Evolutionary conservation across 2,888 invertebrate genomes (phyloP).

Genomic region (Lithophane leautieri): DNA sequence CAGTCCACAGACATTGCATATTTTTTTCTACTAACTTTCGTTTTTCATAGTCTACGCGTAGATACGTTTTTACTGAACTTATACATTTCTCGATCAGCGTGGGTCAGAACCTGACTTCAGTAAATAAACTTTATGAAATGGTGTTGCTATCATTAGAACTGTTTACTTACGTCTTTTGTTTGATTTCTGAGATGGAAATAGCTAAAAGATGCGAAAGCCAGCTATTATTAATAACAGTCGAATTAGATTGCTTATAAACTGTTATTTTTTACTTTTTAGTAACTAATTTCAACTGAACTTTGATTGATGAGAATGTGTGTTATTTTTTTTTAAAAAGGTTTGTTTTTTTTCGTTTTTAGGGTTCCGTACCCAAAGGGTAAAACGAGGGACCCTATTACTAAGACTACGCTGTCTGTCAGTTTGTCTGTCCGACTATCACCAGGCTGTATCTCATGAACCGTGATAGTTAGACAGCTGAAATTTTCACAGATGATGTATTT

Average conservation of each 20-base stretch:
- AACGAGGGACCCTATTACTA: too few relatives aligned
- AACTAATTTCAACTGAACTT: constrained; percentile 20
- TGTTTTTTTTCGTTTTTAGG: too few relatives aligned
- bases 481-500: too few relatives aligned
- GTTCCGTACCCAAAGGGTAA: too few relatives aligned
- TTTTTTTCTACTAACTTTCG: constrained; percentile 13
- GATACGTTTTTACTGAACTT: constrained; percentile 40
- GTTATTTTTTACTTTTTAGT: constrained; percentile 10
- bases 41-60: constrained; percentile 3
- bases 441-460: too few relatives aligned
- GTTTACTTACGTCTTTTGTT: constrained; percentile 56
- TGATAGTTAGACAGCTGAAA: too few relatives aligned
- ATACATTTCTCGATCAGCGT: constrained; percentile 36
- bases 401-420: too few relatives aligned
- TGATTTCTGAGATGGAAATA: constrained; percentile 48
- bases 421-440: too few relatives aligned
- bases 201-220: constrained; percentile 45
- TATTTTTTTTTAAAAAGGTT: too few relatives aligned
- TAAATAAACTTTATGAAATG: constrained; percentile 55
- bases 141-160: constrained; percentile 51
- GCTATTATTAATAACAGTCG: constrained; percentile 44
- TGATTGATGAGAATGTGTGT: constrained; percentile 9
- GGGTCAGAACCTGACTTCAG: constrained; percentile 40
- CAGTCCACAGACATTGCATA: background rate
- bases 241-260: constrained; percentile 42